A percentile compares a stretch with the other conserved stretches of the same genome.
Evolutionary conservation across 1,140 invertebrate species (phyloP).

Genomic region (Aphelenchoides fujianensis): DNA sequence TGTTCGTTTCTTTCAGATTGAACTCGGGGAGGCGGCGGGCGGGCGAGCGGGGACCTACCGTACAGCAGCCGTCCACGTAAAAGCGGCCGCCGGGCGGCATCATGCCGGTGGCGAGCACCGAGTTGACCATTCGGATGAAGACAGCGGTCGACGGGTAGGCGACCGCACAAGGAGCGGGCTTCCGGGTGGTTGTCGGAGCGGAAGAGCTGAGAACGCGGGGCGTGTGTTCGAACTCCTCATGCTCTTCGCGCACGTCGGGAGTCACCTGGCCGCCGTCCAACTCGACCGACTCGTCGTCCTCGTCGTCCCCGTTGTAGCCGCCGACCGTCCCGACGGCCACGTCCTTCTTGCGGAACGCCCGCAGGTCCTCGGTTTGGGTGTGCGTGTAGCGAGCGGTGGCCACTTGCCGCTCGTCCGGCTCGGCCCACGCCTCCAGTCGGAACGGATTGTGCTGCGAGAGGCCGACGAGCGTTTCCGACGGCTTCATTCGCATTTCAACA

Average conservation of each 20-base stretch:
- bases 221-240: slow-evolving; percentile 11
- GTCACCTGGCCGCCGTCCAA: slow-evolving; percentile 19
- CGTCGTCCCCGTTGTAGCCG: slow-evolving; percentile 1
- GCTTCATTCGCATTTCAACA: slow-evolving; percentile 7
- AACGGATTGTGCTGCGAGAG: slow-evolving; percentile 38
- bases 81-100: slow-evolving; percentile 21
- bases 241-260: slow-evolving; percentile 16
- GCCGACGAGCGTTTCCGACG: slow-evolving; percentile 12
- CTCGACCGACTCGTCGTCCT: slow-evolving; percentile 24
- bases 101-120: slow-evolving; percentile 21
- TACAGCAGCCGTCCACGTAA: slow-evolving; percentile 32
- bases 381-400: slow-evolving; percentile 13
- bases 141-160: slow-evolving; percentile 42
- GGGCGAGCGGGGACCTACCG: slow-evolving; percentile 25
- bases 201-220: slow-evolving; percentile 17
- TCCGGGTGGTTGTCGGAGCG: slow-evolving; percentile 35
- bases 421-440: slow-evolving; percentile 31
- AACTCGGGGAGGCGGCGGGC: too few species aligned
- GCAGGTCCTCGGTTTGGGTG: slow-evolving; percentile 1
- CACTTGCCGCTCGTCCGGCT: slow-evolving; percentile 20
- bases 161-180: slow-evolving; percentile 40
- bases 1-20: neutral
- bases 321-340: neutral
- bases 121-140: slow-evolving; percentile 38
- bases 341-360: neutral